These are phyloP conservation scores for Kryptolebias ocellatus DNA, from an alignment of 2,797 vertebrate species.

Conservation along the genomic window DNA sequence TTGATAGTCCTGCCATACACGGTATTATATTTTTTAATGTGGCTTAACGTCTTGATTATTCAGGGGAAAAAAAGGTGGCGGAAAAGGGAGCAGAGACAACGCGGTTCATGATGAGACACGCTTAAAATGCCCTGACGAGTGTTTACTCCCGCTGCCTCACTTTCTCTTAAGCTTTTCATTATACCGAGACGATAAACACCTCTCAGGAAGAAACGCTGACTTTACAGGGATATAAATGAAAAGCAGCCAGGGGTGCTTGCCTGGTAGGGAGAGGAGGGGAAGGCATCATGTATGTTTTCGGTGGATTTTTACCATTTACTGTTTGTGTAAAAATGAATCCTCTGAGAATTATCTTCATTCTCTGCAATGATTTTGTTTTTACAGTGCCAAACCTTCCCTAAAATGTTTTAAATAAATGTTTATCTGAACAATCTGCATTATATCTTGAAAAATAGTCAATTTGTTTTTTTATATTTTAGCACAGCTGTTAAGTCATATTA, in stretches of 20 bases:
- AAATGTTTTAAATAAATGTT: no score
- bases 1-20: conserved; percentile 99
- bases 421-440: no score
- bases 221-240: conserved; percentile 55
- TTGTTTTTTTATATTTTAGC: background rate
- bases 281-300: conserved; percentile 40
- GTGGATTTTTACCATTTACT: conserved; percentile 25
- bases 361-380: conserved; percentile 8
- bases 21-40: conserved; percentile 98
- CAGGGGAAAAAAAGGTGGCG: conserved; percentile 59
- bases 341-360: conserved; percentile 14
- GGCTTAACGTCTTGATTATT: conserved; percentile 97
- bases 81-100: conserved; percentile 67
- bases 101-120: conserved; percentile 75
- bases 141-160: conserved; percentile 74
- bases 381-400: no score
- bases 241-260: conserved; percentile 37
- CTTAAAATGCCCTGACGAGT: conserved; percentile 76
- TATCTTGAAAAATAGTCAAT: no score
- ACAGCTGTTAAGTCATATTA: background rate
- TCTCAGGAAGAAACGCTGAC: conserved; percentile 61
- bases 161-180: conserved; percentile 85
- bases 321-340: conserved; percentile 30
- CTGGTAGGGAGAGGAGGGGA: conserved; percentile 27
- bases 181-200: conserved; percentile 72